phyloP scores from a whole-genome alignment of 1,140 invertebrate genomes.

The Drosophila varians region DNA sequence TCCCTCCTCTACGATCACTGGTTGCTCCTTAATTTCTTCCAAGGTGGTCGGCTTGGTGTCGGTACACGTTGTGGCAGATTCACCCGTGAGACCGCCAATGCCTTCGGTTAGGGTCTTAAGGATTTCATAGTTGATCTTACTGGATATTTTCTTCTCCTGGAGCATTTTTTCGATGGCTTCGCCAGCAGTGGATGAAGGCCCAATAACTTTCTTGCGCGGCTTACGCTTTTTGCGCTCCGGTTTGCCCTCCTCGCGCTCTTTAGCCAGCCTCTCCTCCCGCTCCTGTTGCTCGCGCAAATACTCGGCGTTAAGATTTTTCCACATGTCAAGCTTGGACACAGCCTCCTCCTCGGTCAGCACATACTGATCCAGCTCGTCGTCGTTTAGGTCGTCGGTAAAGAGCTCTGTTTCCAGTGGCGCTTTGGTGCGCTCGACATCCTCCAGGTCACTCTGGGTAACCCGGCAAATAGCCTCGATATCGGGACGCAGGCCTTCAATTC shows the following conservation, averaged over 20 bases:
- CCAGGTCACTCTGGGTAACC: constrained; percentile 64
- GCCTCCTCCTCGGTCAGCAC: constrained; percentile 93
- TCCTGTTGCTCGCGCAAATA: constrained; percentile 94
- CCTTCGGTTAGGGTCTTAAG: constrained; percentile 87
- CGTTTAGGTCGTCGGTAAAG: constrained; percentile 92
- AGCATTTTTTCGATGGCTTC: constrained; percentile 98
- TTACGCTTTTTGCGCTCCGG: constrained; percentile 90
- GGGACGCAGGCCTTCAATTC: constrained; percentile 74
- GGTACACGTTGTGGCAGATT: background rate
- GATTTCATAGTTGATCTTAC: constrained; percentile 99
- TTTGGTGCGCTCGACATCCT: constrained; percentile 64
- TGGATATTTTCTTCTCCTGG: constrained; percentile 96
- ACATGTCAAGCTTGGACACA: constrained; percentile 90
- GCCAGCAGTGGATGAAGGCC: constrained; percentile 91
- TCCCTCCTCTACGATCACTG: constrained; percentile 64
- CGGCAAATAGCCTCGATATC: constrained; percentile 80
- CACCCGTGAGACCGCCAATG: constrained; percentile 39
- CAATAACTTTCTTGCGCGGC: constrained; percentile 85
- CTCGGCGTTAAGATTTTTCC: constrained; percentile 93
- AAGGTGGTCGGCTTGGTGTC: constrained; percentile 51
- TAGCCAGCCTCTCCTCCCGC: constrained; percentile 90
- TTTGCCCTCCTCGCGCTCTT: constrained; percentile 91
- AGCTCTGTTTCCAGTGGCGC: constrained; percentile 85
- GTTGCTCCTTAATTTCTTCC: constrained; percentile 46
- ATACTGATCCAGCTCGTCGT: constrained; percentile 94